Percentiles rank a stretch among this genome's conserved stretches.
Evolutionary conservation across 2,797 vertebrate genomes (phyloP).

Genomic region (Eleutherodactylus coqui): DNA sequence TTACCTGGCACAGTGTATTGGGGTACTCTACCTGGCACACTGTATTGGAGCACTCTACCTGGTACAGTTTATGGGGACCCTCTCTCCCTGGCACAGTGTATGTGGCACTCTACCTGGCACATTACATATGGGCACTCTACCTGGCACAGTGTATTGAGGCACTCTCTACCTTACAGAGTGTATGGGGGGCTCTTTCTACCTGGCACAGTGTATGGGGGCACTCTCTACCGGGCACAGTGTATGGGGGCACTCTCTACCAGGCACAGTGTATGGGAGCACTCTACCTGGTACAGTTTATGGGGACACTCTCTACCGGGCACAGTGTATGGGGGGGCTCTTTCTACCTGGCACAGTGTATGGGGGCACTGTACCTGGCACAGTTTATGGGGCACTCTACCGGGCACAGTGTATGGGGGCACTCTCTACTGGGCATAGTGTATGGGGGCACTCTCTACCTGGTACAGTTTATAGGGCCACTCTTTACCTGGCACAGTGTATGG

Average conservation of each 20-base stretch:
- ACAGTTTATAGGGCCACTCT: background rate
- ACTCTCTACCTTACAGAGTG: background rate
- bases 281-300: too few relatives aligned
- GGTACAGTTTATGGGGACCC: background rate
- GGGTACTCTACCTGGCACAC: background rate
- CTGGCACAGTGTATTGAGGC: background rate
- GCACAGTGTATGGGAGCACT: too few relatives aligned
- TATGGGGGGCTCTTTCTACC: background rate
- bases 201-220: background rate
- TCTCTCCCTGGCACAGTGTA: background rate
- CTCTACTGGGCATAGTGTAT: background rate
- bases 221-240: background rate
- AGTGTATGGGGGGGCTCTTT: background rate
- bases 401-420: background rate
- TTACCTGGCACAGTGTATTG: background rate
- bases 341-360: background rate
- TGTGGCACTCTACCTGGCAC: background rate
- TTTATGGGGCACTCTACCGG: background rate
- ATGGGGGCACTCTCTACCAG: too few relatives aligned
- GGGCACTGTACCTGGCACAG: background rate
- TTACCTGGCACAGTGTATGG: background rate
- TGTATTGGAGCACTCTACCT: too few relatives aligned
- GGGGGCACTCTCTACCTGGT: too few relatives aligned
- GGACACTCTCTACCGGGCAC: too few relatives aligned
- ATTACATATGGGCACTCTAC: too few relatives aligned